Conservation (phyloP, 2,888 invertebrate species). For the Chesias legatella region DNA sequence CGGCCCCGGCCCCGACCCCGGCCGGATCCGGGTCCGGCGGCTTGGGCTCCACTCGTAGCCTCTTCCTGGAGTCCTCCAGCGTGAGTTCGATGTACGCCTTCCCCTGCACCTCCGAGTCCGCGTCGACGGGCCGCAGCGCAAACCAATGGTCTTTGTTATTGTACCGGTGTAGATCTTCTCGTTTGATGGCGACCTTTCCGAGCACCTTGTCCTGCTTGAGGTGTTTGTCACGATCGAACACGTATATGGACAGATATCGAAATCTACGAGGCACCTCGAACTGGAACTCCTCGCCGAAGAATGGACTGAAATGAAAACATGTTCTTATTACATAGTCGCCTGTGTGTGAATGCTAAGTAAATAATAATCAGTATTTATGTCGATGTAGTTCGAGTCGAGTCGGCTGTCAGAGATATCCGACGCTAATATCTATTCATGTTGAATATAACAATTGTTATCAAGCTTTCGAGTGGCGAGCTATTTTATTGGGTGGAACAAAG, state of each 20-base stretch:
- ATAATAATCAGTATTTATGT: slow-evolving; percentile 2
- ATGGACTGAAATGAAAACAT: slow-evolving; percentile 84
- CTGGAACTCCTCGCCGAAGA: slow-evolving; percentile 96
- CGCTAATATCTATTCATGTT: slow-evolving; percentile 40
- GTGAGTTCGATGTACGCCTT: slow-evolving; percentile 92
- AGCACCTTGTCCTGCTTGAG: slow-evolving; percentile 91
- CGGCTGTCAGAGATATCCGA: slow-evolving; percentile 40
- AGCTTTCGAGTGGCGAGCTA: slow-evolving; percentile 43
- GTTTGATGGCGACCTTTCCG: slow-evolving; percentile 90
- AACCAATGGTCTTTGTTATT: slow-evolving; percentile 97
- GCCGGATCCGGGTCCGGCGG: slow-evolving; percentile 66
- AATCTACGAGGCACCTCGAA: slow-evolving; percentile 95
- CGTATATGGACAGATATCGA: slow-evolving; percentile 92
- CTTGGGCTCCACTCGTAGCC: slow-evolving; percentile 75
- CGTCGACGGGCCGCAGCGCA: slow-evolving; percentile 90
- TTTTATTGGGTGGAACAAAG: slow-evolving; percentile 39
- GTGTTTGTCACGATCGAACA: slow-evolving; percentile 92
- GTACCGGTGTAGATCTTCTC: slow-evolving; percentile 91
- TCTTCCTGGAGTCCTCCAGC: slow-evolving; percentile 81
- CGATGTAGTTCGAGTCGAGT: slow-evolving; percentile 30
- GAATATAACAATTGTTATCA: slow-evolving; percentile 46
- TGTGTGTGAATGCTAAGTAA: slow-evolving; percentile 1
- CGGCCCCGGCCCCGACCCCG: slow-evolving; percentile 42
- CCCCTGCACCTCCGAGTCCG: slow-evolving; percentile 94
- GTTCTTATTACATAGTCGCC: slow-evolving; percentile 2